phyloP scores from a whole-genome alignment of 2,797 vertebrate species.

The Onychomys arenicola region DNA sequence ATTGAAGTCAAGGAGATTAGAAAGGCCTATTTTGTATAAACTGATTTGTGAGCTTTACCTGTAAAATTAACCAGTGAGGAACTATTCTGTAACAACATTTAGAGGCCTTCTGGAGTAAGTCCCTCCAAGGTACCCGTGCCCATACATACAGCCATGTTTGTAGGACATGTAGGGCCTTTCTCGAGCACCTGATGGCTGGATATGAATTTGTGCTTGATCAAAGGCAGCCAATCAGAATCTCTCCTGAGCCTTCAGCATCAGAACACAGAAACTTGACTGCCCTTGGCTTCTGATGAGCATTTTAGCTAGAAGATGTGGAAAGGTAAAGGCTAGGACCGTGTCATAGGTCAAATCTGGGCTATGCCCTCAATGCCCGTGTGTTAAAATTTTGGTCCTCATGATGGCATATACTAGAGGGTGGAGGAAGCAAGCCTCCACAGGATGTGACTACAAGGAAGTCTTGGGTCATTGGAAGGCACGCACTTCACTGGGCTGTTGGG shows the following conservation, averaged over 20 bases:
- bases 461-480: neutral
- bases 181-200: neutral
- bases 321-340: neutral
- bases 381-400: neutral
- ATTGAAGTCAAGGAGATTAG: slow-evolving; percentile 44
- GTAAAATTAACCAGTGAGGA: neutral
- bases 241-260: neutral
- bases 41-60: neutral
- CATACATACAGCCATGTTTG: neutral
- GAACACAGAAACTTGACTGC: neutral
- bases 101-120: neutral
- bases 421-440: neutral
- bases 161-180: neutral
- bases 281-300: neutral
- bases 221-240: neutral
- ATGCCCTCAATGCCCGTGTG: neutral
- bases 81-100: neutral
- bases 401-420: neutral
- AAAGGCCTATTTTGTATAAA: slow-evolving; percentile 37
- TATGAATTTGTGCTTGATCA: neutral
- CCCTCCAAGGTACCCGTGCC: neutral
- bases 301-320: neutral
- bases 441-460: neutral
- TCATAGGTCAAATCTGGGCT: neutral
- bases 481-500: neutral